phyloP scores from a whole-genome alignment of 1,140 invertebrate genomes.

The Thereuonema tuberculata region DNA sequence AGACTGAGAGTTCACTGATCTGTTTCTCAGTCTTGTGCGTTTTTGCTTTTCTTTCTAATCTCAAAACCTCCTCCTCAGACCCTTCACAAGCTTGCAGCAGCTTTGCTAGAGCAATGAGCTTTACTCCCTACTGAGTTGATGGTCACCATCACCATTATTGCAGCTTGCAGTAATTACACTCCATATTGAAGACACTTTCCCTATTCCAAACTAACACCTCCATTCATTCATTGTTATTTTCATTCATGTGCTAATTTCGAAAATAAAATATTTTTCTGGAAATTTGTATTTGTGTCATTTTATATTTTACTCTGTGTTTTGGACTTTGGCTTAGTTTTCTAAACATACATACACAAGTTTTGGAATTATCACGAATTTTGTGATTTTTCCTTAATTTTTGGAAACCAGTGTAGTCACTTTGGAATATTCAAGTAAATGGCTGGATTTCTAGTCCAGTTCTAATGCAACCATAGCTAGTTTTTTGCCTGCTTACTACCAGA shows the following conservation, averaged over 20 bases:
- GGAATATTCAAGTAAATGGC: no score
- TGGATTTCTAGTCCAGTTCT: no score
- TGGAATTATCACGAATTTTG: no score
- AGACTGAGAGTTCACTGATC: no score
- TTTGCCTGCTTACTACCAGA: no score
- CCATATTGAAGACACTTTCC: not conserved
- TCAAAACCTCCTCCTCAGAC: not conserved
- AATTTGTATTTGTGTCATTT: not conserved
- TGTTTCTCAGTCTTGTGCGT: no score
- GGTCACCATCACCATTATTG: not conserved
- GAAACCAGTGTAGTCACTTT: no score
- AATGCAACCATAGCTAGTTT: no score
- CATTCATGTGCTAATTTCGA: not conserved
- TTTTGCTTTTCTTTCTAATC: no score
- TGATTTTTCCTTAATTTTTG: no score
- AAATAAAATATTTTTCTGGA: not conserved
- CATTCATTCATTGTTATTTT: not conserved
- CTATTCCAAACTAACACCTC: not conserved
- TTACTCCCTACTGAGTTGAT: not conserved
- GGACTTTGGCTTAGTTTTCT: constrained; percentile 22
- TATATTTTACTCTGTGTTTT: constrained; percentile 31
- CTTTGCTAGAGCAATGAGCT: not conserved
- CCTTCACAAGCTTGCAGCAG: no score
- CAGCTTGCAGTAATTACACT: not conserved
- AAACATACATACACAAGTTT: not conserved